Percentiles rank a stretch among this genome's conserved stretches.
phyloP scores from a whole-genome alignment of 2,797 vertebrate species.

The Australoheros facetus region DNA sequence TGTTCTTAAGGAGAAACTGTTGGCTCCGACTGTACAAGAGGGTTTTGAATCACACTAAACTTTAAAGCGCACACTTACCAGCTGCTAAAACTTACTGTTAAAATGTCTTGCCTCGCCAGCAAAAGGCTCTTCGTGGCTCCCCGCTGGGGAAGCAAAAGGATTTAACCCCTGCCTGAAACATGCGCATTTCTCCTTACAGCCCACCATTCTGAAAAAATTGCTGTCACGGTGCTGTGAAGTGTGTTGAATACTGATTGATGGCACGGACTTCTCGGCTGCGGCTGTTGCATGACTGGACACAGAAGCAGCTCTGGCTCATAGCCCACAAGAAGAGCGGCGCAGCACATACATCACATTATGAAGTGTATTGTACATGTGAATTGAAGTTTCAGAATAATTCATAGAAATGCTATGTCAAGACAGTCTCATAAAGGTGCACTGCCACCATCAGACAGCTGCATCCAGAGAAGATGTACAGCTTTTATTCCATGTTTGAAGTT shows the following conservation, averaged over 20 bases:
- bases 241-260: conserved; percentile 4
- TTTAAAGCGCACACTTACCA: conserved; percentile 33
- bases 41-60: conserved; percentile 24
- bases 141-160: background rate
- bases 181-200: background rate
- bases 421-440: background rate
- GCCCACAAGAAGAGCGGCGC: background rate
- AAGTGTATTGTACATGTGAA: background rate
- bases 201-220: background rate
- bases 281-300: background rate
- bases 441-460: background rate
- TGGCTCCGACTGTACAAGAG: conserved; percentile 4
- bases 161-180: conserved; percentile 9
- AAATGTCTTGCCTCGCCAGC: conserved; percentile 5
- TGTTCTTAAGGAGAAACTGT: background rate
- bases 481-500: background rate
- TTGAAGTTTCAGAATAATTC: background rate
- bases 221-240: background rate
- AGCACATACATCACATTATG: background rate
- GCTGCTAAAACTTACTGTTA: conserved; percentile 23
- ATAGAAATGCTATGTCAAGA: background rate
- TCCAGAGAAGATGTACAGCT: background rate
- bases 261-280: background rate
- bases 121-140: background rate
- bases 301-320: background rate